Evolutionary conservation across 2,888 invertebrate species (phyloP), one percentile per base, ranked within the genome.

Genomic region (Machimus rusticus): DNA sequence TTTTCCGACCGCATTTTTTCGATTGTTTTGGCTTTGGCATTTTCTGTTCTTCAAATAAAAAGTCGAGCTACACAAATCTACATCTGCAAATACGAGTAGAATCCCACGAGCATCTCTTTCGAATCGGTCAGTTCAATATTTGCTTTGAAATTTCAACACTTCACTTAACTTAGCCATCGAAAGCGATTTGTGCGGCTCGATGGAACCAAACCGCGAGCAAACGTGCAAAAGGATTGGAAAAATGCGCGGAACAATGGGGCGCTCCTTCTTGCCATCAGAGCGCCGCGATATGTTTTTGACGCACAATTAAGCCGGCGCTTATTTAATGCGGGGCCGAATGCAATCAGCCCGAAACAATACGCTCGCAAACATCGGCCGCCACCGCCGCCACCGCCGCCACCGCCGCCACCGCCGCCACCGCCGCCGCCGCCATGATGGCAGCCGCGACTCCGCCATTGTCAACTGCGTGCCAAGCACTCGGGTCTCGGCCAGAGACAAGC

Each of bases 311-410:
- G 19, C 51, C 1, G 51, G 23, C 51, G 79, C 28, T 46, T 46
- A 79, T 79, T 39, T 79, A 79, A 51, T 55, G n/a, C 51, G 46
- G 5, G 31, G 14, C 39, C 51, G 51, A 66, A 16, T 79, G 79
- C 79, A 79, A 79, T 79, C 79, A 79, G 19, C 14, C 31, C 14
- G 51, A 34, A 79, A 79, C 79, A 79, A 79, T 79, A 31, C 79
- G 31, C 12, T 55, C 43, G 31, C 79, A 79, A 79, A 79, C 31
- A 79, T 46, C 34, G 31, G 28, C 79, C n/a, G 79, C 46, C 19
- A 51, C n/a, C n/a, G n/a, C n/a, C n/a, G n/a, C n/a, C n/a, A n/a
- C n/a, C n/a, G n/a, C n/a, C n/a, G n/a, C n/a, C n/a, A n/a, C n/a
- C 46, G 5, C 46, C 66, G 16, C 57, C 23, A 66, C 19, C 23